These are phyloP conservation scores for Cyanoramphus novaezelandiae DNA, from an alignment of 2,113 vertebrate genomes.

Conservation along the genomic window DNA sequence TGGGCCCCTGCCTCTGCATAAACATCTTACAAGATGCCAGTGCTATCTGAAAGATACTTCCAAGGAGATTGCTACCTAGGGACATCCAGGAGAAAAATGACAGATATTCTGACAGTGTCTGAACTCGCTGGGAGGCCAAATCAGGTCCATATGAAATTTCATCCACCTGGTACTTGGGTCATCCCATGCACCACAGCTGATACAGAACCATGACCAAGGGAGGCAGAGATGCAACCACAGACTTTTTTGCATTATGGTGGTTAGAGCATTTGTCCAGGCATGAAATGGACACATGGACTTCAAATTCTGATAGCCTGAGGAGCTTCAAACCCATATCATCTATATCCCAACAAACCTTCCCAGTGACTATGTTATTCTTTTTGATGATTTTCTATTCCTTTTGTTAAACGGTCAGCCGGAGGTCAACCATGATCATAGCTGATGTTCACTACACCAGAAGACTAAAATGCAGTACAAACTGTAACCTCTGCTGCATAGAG, in stretches of 20 bases:
- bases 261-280: neutral
- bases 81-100: neutral
- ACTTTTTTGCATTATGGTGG: neutral
- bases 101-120: neutral
- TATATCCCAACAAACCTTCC: neutral
- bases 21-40: neutral
- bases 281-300: neutral
- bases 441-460: neutral
- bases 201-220: neutral
- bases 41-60: neutral
- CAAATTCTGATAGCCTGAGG: neutral
- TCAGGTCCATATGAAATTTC: neutral
- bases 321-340: neutral
- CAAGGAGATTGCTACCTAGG: fast-evolving
- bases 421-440: neutral
- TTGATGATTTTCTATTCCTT: neutral
- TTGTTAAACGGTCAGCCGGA: neutral
- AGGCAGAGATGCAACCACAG: neutral
- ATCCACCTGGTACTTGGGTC: neutral
- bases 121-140: neutral
- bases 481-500: neutral
- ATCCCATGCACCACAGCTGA: neutral
- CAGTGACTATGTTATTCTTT: neutral
- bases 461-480: neutral
- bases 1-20: neutral